phyloP scores from a whole-genome alignment of 2,797 vertebrate species.

The Gymnothorax javanicus region DNA sequence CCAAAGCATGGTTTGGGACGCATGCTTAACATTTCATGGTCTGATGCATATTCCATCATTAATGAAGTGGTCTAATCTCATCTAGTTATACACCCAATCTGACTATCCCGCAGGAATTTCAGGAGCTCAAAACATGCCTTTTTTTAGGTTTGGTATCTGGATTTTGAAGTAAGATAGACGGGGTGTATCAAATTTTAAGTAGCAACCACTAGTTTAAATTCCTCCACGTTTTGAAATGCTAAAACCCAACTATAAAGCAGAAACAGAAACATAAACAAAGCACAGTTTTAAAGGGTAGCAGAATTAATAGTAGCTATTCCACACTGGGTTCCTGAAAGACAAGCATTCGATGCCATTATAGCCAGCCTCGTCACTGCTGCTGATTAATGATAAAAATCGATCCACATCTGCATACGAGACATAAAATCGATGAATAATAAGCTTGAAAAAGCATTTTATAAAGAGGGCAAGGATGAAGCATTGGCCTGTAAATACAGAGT shows the following conservation, averaged over 20 bases:
- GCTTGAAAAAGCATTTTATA: conserved; percentile 1
- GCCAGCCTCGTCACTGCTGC: background rate
- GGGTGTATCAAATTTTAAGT: background rate
- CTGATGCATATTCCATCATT: background rate
- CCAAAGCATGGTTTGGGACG: background rate
- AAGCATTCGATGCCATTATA: background rate
- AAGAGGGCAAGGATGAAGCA: background rate
- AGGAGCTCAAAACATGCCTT: background rate
- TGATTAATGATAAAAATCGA: conserved; percentile 16
- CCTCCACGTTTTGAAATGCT: background rate
- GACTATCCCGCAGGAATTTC: background rate
- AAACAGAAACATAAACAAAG: background rate
- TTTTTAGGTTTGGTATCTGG: background rate
- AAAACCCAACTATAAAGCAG: background rate
- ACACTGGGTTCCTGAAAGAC: background rate
- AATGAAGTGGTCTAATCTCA: background rate
- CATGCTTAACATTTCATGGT: background rate
- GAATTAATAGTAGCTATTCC: background rate
- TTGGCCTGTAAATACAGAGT: background rate
- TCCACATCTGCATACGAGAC: background rate
- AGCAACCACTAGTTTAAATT: background rate
- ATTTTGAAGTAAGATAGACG: background rate
- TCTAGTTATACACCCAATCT: background rate
- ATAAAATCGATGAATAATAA: background rate
- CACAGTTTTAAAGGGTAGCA: background rate